Conservation (phyloP, 2,888 invertebrate species). For the Scelioninae gen. 1 region DNA sequence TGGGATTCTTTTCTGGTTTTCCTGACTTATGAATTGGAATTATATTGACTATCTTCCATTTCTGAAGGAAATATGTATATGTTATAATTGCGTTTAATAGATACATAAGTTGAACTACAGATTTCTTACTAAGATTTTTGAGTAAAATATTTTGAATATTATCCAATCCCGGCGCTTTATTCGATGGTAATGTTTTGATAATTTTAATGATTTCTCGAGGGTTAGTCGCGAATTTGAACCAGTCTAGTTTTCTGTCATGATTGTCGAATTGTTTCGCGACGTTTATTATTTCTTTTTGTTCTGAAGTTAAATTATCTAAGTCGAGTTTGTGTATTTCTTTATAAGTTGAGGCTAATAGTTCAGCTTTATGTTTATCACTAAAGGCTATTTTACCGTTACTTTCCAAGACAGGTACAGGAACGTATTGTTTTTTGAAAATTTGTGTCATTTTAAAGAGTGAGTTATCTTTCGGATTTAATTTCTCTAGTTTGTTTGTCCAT, state of each 20-base stretch:
- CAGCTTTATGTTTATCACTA: constrained; percentile 46
- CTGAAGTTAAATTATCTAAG: constrained; percentile 15
- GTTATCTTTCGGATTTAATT: constrained; percentile 43
- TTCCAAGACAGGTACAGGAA: constrained; percentile 35
- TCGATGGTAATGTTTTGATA: constrained; percentile 35
- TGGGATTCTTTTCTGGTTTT: constrained; percentile 41
- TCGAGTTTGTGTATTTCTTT: constrained; percentile 57
- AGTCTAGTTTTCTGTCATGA: constrained; percentile 13
- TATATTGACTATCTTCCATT: constrained; percentile 62
- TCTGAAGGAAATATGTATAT: constrained; percentile 49
- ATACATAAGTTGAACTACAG: constrained; percentile 45
- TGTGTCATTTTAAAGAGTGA: constrained; percentile 55
- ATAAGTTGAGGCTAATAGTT: constrained; percentile 44
- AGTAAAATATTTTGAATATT: constrained; percentile 58
- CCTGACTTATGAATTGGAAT: constrained; percentile 60
- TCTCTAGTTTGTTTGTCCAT: constrained; percentile 50
- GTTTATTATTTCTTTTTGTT: constrained; percentile 21
- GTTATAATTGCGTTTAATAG: constrained; percentile 53
- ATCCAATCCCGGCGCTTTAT: constrained; percentile 63
- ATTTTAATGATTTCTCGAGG: constrained; percentile 31
- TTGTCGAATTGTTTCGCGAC: constrained; percentile 7
- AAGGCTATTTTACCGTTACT: constrained; percentile 2
- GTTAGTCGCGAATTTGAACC: constrained; percentile 26
- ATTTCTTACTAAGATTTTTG: constrained; percentile 62
- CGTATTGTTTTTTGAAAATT: constrained; percentile 46